Conservation (phyloP, 1,140 invertebrate genomes). For the Panulirus ornatus region DNA sequence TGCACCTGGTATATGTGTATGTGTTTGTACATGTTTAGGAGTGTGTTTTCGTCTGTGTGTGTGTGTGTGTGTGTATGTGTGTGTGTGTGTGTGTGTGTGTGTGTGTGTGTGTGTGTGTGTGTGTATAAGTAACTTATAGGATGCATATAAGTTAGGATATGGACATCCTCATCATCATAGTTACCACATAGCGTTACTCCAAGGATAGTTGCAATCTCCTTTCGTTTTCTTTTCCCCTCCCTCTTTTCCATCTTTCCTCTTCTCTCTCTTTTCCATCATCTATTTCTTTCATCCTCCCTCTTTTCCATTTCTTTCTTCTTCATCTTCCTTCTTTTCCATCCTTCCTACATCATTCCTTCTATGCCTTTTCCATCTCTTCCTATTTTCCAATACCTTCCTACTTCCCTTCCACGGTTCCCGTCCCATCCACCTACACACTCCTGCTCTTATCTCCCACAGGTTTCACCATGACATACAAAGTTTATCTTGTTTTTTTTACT, state of each 20-base stretch:
- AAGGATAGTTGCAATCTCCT: background rate
- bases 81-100: slow-evolving; percentile 21
- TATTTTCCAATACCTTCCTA: background rate
- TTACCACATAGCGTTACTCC: background rate
- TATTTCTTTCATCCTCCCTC: background rate
- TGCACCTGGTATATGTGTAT: background rate
- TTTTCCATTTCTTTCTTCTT: background rate
- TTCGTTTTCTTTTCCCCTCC: background rate
- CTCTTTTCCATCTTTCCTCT: background rate
- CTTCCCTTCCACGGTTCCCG: no score
- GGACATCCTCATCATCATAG: background rate
- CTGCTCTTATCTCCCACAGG: no score
- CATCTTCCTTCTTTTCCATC: background rate
- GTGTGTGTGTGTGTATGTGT: background rate
- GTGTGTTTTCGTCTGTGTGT: background rate
- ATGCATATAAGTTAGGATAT: background rate
- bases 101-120: slow-evolving; percentile 1
- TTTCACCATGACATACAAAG: no score
- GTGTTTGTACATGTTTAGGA: background rate
- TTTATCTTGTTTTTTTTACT: no score
- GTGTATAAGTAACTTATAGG: background rate
- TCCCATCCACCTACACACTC: no score
- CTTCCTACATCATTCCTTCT: background rate
- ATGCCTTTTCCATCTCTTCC: background rate
- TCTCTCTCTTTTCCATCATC: background rate